A percentile compares a stretch with the other conserved stretches of the same genome.
Evolutionary conservation across 2,113 vertebrate genomes (phyloP).

Genomic region (Blennius ocellaris): DNA sequence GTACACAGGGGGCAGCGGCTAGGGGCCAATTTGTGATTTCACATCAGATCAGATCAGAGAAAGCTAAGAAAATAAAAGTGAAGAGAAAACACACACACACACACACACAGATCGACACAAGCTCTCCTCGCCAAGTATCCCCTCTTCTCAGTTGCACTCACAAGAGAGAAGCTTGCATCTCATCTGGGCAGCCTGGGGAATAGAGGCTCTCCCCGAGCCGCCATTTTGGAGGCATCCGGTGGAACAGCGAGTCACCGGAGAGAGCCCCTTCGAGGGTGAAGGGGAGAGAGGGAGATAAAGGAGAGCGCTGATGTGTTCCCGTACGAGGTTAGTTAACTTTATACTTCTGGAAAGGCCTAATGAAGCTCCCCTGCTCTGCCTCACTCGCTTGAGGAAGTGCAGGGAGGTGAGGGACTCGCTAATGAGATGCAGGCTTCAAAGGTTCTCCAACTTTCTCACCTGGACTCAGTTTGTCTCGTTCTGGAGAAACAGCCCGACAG

Average conservation of each 20-base stretch:
- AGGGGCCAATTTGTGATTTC: slow-evolving; percentile 84
- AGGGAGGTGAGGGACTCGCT: slow-evolving; percentile 31
- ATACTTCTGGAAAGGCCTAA: slow-evolving; percentile 43
- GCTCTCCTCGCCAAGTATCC: slow-evolving; percentile 27
- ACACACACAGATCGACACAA: slow-evolving; percentile 20
- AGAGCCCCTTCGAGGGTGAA: slow-evolving; percentile 48
- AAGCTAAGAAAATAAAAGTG: slow-evolving; percentile 56
- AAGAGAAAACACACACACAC: neutral
- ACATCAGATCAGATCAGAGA: slow-evolving; percentile 80
- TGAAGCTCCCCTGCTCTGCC: slow-evolving; percentile 46
- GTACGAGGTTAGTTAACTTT: slow-evolving; percentile 62
- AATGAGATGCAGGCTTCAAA: slow-evolving; percentile 27
- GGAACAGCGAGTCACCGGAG: slow-evolving; percentile 67
- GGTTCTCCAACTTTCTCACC: slow-evolving; percentile 27
- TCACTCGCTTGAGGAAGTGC: slow-evolving; percentile 8
- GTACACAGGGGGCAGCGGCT: slow-evolving; percentile 78
- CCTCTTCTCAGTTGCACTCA: slow-evolving; percentile 45
- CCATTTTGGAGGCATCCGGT: slow-evolving; percentile 77
- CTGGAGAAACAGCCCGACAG: no score
- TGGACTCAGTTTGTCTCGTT: slow-evolving; percentile 31
- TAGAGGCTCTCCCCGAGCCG: slow-evolving; percentile 58
- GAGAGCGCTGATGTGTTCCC: slow-evolving; percentile 45
- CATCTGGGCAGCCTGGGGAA: slow-evolving; percentile 72
- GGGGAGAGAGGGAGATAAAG: slow-evolving; percentile 35
- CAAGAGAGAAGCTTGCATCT: slow-evolving; percentile 63